A percentile compares a stretch with the other conserved stretches of the same genome.
Evolutionary conservation across 2,113 vertebrate species (phyloP).

Genomic region (Ophiodon elongatus): DNA sequence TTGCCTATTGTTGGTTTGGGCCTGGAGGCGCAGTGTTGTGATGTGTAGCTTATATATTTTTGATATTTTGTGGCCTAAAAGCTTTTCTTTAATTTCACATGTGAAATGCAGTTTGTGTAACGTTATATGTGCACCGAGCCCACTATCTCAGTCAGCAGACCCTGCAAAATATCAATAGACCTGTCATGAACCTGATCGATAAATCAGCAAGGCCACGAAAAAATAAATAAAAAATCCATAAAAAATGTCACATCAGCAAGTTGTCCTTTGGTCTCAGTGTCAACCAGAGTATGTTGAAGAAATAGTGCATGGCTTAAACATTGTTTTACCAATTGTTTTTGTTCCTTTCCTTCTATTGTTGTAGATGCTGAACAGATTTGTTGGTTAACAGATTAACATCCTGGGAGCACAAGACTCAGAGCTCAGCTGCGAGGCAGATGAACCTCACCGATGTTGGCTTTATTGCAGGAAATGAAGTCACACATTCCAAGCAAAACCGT

Average conservation of each 20-base stretch:
- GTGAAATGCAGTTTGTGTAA: not conserved
- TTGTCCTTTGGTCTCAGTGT: conserved; percentile 33
- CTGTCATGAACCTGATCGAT: conserved; percentile 27
- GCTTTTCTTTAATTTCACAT: too few relatives aligned
- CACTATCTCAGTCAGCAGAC: not conserved
- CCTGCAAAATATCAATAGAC: conserved; percentile 22
- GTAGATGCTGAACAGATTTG: conserved; percentile 16
- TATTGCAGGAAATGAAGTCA: conserved; percentile 20
- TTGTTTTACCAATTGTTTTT: conserved; percentile 4
- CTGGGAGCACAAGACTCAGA: conserved; percentile 8
- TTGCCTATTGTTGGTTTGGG: too few relatives aligned
- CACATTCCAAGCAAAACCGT: not conserved
- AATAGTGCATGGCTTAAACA: conserved; percentile 1
- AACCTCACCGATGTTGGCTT: conserved; percentile 7
- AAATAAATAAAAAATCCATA: conserved; percentile 21
- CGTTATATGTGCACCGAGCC: not conserved
- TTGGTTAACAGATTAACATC: conserved; percentile 24
- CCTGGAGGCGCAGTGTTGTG: too few relatives aligned
- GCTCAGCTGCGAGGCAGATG: conserved; percentile 20
- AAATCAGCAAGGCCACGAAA: conserved; percentile 27
- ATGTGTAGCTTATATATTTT: too few relatives aligned
- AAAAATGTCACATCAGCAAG: conserved; percentile 44
- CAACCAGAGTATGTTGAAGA: conserved; percentile 3
- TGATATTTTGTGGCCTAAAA: too few relatives aligned
- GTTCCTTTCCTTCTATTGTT: conserved; percentile 1